Evolutionary conservation across 2,888 invertebrate species (phyloP).

Genomic region (Torymus aiolomorphi): DNA sequence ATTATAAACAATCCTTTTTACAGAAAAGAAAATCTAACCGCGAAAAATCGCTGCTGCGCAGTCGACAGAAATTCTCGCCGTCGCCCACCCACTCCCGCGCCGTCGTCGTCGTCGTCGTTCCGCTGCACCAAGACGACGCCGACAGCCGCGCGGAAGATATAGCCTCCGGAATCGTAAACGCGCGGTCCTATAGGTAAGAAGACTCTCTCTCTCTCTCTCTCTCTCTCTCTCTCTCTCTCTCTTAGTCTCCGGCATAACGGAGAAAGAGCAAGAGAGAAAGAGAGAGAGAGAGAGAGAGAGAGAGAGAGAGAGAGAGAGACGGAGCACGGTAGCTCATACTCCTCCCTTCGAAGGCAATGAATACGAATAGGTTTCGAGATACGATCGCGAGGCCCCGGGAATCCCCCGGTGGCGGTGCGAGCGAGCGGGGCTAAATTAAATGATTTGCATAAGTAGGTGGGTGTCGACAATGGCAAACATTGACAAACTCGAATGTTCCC

Average conservation of each 20-base stretch:
- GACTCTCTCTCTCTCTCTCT: no score
- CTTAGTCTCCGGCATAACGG: background rate
- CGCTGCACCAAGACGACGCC: constrained; percentile 1
- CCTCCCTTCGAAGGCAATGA: constrained; percentile 70
- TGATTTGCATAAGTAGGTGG: constrained; percentile 77
- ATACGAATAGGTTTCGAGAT: constrained; percentile 76
- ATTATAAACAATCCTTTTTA: no score
- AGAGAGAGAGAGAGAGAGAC: constrained; percentile 26
- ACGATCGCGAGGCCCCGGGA: constrained; percentile 67
- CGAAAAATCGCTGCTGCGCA: constrained; percentile 8
- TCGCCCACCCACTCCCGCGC: background rate
- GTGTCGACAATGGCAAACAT: constrained; percentile 76
- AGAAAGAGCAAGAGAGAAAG: constrained; percentile 17
- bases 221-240: background rate
- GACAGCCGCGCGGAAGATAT: constrained; percentile 14
- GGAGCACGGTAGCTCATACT: constrained; percentile 36
- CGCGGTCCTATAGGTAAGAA: background rate
- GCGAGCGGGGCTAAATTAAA: constrained; percentile 73
- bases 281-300: no score
- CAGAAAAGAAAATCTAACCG: no score
- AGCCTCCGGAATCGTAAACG: constrained; percentile 42
- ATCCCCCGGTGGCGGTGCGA: constrained; percentile 28
- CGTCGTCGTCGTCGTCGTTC: background rate
- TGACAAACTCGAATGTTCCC: constrained; percentile 73
- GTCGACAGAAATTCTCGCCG: constrained; percentile 18